Evolutionary conservation across 2,888 invertebrate genomes (phyloP), one percentile per base, ranked within the genome.

Genomic region (Diarsia brunnea): DNA sequence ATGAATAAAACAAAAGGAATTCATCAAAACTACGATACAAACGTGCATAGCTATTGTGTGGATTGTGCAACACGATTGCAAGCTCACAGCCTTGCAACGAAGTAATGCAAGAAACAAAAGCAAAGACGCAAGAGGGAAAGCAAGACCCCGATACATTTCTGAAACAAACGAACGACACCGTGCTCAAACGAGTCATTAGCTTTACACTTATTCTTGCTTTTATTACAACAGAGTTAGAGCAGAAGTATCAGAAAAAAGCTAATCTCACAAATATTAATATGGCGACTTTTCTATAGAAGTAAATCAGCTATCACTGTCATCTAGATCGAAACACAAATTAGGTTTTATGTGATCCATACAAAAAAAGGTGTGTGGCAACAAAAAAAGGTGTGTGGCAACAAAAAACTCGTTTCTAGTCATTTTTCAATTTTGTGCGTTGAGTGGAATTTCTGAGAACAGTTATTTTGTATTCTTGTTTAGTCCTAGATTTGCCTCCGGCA

Each of bases 121-220:
- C 78, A 78, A 81, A 74, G 63, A 51, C n/a, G 64, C 74, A 74
- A 79, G 70, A 67, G 69, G 69, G 66, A 81, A 81, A 73, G 27
- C 79, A 77, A 82, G 78, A 79, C 88, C 89, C 88, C 89, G 89
- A 91, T 91, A 88, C 90, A 90, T 91, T 92, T 92, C 92, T 89
- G 90, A 88, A 90, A 91, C 90, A 91, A 91, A 92, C 90, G 89
- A 90, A 90, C 88, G 89, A 87, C 88, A 79, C 75, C 74, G 71
- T 85, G 86, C 86, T 88, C 90, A 90, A 92, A 90, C 87, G 87
- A 88, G 87, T 91, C 93, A 92, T 92, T 92, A 92, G 90, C 89
- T 89, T 81, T 88, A 82, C 78, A 75, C 78, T 87, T 87, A 82
- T 83, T 89, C 80, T 83, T 82, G 78, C 76, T 83, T 75, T 75